Evolutionary conservation across 2,888 invertebrate genomes (phyloP).

Genomic region (Alviniconcha strummeri): DNA sequence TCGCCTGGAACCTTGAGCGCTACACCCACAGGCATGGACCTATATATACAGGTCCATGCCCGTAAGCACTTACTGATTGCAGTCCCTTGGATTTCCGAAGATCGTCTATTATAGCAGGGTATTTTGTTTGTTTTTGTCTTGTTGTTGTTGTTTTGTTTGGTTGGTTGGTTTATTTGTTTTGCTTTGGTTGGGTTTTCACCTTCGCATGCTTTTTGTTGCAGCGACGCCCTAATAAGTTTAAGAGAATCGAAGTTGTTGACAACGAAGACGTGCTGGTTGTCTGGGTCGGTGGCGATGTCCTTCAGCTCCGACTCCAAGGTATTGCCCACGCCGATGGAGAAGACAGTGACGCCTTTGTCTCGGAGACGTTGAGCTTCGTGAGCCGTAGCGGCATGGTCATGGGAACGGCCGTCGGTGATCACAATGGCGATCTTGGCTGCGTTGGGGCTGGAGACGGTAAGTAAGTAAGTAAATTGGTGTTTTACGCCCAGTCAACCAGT

Average conservation of each 20-base stretch:
- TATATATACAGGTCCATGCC: too few relatives aligned
- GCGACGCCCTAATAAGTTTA: constrained; percentile 52
- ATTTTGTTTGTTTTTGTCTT: background rate
- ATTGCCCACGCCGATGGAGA: constrained; percentile 61
- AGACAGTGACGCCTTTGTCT: constrained; percentile 56
- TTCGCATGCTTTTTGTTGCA: constrained; percentile 58
- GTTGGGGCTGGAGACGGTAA: constrained; percentile 12
- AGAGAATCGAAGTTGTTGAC: constrained; percentile 60
- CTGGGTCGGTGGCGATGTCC: constrained; percentile 61
- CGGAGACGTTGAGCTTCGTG: constrained; percentile 51
- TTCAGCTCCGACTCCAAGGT: constrained; percentile 53
- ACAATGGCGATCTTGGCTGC: constrained; percentile 42
- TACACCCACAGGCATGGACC: too few relatives aligned
- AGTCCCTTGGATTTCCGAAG: too few relatives aligned
- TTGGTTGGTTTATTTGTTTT: background rate
- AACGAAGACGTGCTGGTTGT: constrained; percentile 58
- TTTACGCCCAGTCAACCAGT: background rate
- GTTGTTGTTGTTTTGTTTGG: background rate
- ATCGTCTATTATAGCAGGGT: too few relatives aligned
- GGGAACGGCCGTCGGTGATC: constrained; percentile 52
- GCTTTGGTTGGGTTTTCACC: constrained; percentile 41
- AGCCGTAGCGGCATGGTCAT: constrained; percentile 52
- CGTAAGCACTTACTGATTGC: too few relatives aligned
- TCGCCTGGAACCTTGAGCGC: too few relatives aligned
- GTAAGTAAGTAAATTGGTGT: too few relatives aligned